Conservation (phyloP, 2,888 invertebrate species). For the Melanotus villosus region DNA sequence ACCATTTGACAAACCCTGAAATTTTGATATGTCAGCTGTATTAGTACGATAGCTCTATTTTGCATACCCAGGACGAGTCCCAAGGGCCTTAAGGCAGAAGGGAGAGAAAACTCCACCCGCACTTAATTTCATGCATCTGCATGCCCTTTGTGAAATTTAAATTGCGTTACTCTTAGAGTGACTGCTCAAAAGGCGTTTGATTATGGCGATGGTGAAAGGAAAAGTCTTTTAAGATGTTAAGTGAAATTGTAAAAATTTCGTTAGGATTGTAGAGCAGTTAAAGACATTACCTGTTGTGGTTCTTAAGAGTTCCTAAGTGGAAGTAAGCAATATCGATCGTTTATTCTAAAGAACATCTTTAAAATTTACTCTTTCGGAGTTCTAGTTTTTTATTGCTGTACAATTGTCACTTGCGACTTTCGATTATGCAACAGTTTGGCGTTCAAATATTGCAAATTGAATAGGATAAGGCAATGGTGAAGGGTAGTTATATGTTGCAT, state of each 20-base stretch:
- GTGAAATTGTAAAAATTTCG: slow-evolving; percentile 7
- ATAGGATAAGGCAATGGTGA: too few relatives aligned
- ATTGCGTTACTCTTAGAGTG: slow-evolving; percentile 28
- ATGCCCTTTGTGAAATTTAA: slow-evolving; percentile 35
- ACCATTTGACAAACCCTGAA: slow-evolving; percentile 1
- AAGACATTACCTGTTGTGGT: too few relatives aligned
- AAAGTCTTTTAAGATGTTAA: slow-evolving; percentile 2
- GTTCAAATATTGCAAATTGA: too few relatives aligned
- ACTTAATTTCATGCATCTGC: slow-evolving; percentile 37
- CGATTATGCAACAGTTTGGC: too few relatives aligned
- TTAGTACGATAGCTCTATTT: slow-evolving; percentile 27
- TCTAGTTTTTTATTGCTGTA: too few relatives aligned
- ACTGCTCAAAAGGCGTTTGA: slow-evolving; percentile 12
- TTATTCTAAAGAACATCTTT: too few relatives aligned
- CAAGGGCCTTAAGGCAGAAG: slow-evolving; percentile 2
- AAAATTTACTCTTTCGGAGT: too few relatives aligned
- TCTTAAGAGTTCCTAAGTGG: too few relatives aligned
- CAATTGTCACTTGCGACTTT: too few relatives aligned
- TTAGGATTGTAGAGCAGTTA: too few relatives aligned
- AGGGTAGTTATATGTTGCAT: too few relatives aligned
- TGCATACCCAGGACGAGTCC: slow-evolving; percentile 22
- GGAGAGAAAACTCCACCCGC: slow-evolving; percentile 4
- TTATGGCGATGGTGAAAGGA: neutral
- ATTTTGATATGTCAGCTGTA: slow-evolving; percentile 20
- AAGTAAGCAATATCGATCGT: too few relatives aligned